Percentiles rank a stretch among this genome's conserved stretches.
Evolutionary conservation across 1,140 invertebrate genomes (phyloP).

Genomic region (Callitettix versicolor): DNA sequence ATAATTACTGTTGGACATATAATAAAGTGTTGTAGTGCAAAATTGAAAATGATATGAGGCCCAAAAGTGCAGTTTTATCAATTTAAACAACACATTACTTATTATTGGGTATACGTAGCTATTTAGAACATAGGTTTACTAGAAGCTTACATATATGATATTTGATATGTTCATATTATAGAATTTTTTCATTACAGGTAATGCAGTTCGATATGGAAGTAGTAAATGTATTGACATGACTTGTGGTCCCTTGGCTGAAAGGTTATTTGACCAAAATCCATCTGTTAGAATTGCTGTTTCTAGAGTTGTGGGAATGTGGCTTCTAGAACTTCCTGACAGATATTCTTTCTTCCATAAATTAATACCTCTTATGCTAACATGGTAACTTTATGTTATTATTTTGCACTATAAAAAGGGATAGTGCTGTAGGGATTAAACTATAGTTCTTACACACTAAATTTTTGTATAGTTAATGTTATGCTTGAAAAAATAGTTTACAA

Average conservation of each 20-base stretch:
- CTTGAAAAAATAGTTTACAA: too few relatives aligned
- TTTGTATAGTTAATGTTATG: slow-evolving; percentile 7
- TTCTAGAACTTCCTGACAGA: slow-evolving; percentile 55
- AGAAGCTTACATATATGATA: too few relatives aligned
- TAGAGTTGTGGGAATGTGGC: slow-evolving; percentile 52
- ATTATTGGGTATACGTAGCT: too few relatives aligned
- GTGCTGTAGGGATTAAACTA: too few relatives aligned
- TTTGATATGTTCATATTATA: slow-evolving; percentile 28
- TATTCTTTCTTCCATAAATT: slow-evolving; percentile 69
- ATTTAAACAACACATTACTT: too few relatives aligned
- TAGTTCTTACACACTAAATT: slow-evolving; percentile 2
- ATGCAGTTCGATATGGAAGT: slow-evolving; percentile 46
- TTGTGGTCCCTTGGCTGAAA: slow-evolving; percentile 54
- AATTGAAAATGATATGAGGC: too few relatives aligned
- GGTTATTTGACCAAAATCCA: slow-evolving; percentile 62
- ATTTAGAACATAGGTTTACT: too few relatives aligned
- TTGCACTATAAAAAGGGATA: background rate
- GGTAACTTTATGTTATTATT: slow-evolving; percentile 31
- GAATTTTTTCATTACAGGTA: slow-evolving; percentile 32
- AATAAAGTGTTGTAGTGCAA: too few relatives aligned
- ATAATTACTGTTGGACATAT: too few relatives aligned
- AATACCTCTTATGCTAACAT: slow-evolving; percentile 62
- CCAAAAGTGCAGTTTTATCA: too few relatives aligned
- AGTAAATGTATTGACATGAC: slow-evolving; percentile 49
- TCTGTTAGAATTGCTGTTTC: slow-evolving; percentile 52